Evolutionary conservation across 2,797 vertebrate genomes (phyloP), one percentile per base, ranked within the genome.

Genomic region (Oreochromis grahami): DNA sequence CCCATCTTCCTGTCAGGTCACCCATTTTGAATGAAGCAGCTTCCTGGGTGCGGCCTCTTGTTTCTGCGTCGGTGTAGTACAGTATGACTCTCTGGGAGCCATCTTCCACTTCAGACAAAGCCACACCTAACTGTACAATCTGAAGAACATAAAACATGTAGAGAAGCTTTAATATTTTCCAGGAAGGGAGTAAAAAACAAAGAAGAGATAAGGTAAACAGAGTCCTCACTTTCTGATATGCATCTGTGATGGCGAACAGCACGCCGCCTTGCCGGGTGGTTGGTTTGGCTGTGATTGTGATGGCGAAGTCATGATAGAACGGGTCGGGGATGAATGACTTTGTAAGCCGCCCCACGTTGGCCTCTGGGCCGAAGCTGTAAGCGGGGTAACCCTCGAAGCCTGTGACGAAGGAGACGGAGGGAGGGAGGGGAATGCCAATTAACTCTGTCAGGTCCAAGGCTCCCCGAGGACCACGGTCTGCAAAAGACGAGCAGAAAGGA

Each of bases 311-410:
- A 1, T 89, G 93, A 87, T 97, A 97, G 95, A 99, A 99, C 0
- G 96, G 97, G 3, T 96, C 92, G 0, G 98, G 97, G 50, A 99
- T 92, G 87, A 99, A 97, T 0, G 97, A 97, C 53, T 96, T 97
- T 5, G 98, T 97, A 9, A 99, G 93, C 5, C 98, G 97, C 51
- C 98, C 98, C 0, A 99, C 97, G 36, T 98, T 98, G 85, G 98
- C 97, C 0, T 96, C 96, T 0, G 96, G 96, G 11, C 96, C 97
- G 1, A 99, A 99, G 93, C 96, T 98, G 93, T 99, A 99, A 6
- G 98, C 98, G 0, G 98, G 98, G 91, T 97, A 98, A 4, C 98
- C 98, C 87, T 98, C 97, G 1, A 98, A 98, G 58, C 98, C 98
- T 0, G 97, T 97, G 52, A 99, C 95, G 34, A 99, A 99, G 91